Evolutionary conservation across 1,140 invertebrate species (phyloP), one percentile per base, ranked within the genome.

Genomic region (Meloidogyne hapla): DNA sequence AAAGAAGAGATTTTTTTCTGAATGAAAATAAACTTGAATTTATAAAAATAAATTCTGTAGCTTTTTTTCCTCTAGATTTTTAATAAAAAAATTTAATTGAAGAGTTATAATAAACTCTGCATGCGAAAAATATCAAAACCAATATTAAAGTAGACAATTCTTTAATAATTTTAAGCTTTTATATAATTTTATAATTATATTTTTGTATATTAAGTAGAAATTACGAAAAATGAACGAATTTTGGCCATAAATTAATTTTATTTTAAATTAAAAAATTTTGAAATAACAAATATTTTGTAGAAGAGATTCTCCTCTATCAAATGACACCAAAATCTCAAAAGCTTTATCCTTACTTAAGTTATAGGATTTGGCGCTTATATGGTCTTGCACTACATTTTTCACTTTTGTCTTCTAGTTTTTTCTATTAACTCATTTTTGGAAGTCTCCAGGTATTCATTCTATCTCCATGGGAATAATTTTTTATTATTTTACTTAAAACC

Each of bases 401-500:
- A n/a, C 15, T 56, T 56, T 56, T 56, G n/a, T 56, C 18, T n/a
- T 56, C 15, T 56, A 56, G 8, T 56, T 56, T 56, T 33, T n/a
- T 18, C 48, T n/a, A n/a, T n/a, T 56, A 56, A n/a, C n/a, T 56
- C n/a, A 56, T 56, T 56, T 56, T 56, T n/a, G n/a, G n/a, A n/a
- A n/a, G 18, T n/a, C 48, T 56, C 18, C 48, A 56, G 48, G 48
- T 56, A 56, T 56, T 6, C n/a, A 56, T 56, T 56, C 48, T 56
- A 56, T 56, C 48, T 56, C 48, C 48, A 56, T 56, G 48, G 48
- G 48, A 56, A 56, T 56, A 56, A 56, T 56, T 56, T 56, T n/a
- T 56, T n/a, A 56, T 56, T n/a, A 56, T 56, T 56, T 56, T 56
- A n/a, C 18, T 21, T 56, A 6, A 56, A 56, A 56, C 18, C n/a